These are phyloP conservation scores for Galbula dea DNA, from an alignment of 2,113 vertebrate species.

Conservation along the genomic window DNA sequence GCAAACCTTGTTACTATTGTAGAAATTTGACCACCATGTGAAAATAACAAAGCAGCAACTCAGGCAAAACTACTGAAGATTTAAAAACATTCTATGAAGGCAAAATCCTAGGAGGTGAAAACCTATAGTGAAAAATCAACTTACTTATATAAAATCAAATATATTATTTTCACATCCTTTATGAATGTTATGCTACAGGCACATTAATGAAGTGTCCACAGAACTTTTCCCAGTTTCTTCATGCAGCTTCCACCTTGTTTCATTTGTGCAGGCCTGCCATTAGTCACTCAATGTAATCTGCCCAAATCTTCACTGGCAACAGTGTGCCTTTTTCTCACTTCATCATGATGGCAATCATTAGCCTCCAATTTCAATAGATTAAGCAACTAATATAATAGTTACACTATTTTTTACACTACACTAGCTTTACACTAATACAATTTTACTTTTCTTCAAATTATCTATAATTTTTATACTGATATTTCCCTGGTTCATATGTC, in stretches of 20 bases:
- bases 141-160: background rate
- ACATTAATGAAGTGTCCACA: background rate
- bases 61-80: background rate
- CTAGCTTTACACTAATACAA: background rate
- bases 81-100: background rate
- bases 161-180: background rate
- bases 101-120: background rate
- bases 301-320: background rate
- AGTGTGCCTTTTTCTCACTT: background rate
- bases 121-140: background rate
- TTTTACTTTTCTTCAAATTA: background rate
- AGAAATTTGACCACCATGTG: background rate
- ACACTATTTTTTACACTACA: background rate
- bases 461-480: background rate
- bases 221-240: background rate
- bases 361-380: background rate
- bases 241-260: background rate
- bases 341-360: background rate
- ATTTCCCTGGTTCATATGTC: background rate
- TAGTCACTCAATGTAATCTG: background rate
- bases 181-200: background rate
- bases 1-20: background rate
- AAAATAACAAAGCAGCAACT: background rate
- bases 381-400: background rate
- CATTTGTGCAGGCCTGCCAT: background rate